Percentiles rank a stretch among this genome's conserved stretches.
phyloP scores from a whole-genome alignment of 2,113 vertebrate genomes.

The Papio anubis region DNA sequence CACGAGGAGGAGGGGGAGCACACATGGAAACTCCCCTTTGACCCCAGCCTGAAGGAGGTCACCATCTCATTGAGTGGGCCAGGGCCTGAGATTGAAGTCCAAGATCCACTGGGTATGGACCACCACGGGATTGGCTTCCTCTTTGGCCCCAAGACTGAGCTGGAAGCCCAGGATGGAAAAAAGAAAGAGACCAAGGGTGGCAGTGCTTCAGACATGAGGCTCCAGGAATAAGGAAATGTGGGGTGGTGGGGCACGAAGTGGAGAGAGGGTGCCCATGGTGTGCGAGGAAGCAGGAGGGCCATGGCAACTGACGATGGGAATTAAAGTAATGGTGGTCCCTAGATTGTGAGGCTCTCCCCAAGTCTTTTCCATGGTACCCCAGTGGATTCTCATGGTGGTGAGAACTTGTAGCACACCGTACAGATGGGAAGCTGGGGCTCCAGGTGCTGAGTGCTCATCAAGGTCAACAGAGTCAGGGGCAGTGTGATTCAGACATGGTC shows the following conservation, averaged over 20 bases:
- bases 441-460: background rate
- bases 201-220: background rate
- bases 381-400: background rate
- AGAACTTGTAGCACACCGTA: background rate
- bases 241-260: background rate
- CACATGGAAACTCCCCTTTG: conserved; percentile 90
- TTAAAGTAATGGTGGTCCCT: background rate
- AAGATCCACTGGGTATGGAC: conserved; percentile 89
- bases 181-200: background rate
- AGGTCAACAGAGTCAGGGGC: background rate
- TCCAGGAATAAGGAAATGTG: background rate
- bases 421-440: background rate
- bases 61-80: conserved; percentile 94
- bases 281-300: background rate
- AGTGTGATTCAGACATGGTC: background rate
- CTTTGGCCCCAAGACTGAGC: background rate
- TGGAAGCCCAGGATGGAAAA: background rate
- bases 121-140: fast-evolving
- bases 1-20: conserved; percentile 89
- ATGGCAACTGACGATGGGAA: background rate
- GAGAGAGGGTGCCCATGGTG: background rate
- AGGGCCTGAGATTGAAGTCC: conserved; percentile 88
- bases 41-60: conserved; percentile 93
- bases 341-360: fast-evolving
- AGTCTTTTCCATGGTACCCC: background rate